phyloP scores from a whole-genome alignment of 2,113 vertebrate genomes.

The Hippocampus comes region DNA sequence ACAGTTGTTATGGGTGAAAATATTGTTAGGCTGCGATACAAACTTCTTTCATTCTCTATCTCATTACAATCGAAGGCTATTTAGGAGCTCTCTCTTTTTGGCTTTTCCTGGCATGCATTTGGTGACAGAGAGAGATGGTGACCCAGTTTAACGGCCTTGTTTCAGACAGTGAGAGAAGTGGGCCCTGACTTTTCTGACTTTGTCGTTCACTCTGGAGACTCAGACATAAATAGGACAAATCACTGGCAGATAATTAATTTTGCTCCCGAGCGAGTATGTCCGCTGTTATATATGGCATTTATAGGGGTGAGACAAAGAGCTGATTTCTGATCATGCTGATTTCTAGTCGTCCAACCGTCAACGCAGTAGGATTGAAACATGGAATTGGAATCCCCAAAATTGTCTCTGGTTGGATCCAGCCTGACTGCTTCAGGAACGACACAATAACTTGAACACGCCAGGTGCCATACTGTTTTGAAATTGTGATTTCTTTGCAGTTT shows the following conservation, averaged over 20 bases:
- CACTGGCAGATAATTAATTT: constrained; percentile 70
- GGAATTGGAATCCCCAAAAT: neutral
- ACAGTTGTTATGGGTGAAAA: neutral
- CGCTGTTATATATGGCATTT: constrained; percentile 50
- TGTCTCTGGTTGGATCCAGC: neutral
- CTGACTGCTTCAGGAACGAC: neutral
- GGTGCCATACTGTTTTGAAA: neutral
- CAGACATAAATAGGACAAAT: constrained; percentile 63
- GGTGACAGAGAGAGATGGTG: constrained; percentile 37
- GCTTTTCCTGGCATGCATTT: constrained; percentile 18
- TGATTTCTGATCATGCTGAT: neutral
- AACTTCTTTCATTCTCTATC: neutral
- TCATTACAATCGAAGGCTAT: neutral
- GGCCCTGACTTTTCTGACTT: constrained; percentile 58
- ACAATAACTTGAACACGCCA: neutral
- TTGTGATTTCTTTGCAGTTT: neutral
- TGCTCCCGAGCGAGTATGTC: constrained; percentile 43
- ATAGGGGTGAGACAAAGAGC: constrained; percentile 17
- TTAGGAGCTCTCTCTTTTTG: constrained; percentile 17
- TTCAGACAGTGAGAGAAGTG: constrained; percentile 62
- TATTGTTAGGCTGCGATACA: neutral
- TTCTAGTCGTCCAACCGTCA: neutral
- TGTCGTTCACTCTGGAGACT: constrained; percentile 61
- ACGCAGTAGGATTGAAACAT: neutral
- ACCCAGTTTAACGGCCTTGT: constrained; percentile 69